A percentile compares a stretch with the other conserved stretches of the same genome.
phyloP scores from a whole-genome alignment of 2,888 invertebrate genomes.

The Epinotia bilunana region DNA sequence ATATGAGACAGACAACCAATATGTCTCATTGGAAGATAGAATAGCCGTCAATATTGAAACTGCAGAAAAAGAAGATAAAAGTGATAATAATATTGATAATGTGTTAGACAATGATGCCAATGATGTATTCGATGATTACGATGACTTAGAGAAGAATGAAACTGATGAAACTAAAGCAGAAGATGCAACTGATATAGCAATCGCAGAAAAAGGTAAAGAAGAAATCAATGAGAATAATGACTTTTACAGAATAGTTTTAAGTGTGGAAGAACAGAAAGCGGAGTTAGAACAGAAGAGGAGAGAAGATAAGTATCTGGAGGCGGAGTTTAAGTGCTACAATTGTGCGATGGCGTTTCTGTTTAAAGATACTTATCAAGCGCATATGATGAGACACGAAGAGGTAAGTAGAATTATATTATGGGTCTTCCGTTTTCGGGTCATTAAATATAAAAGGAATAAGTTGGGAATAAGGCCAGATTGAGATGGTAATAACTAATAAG shows the following conservation, averaged over 20 bases:
- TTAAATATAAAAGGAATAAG: neutral
- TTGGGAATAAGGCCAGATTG: too few relatives aligned
- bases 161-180: constrained; percentile 38
- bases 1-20: constrained; percentile 51
- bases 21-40: constrained; percentile 54
- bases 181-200: constrained; percentile 23
- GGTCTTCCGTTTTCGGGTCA: neutral
- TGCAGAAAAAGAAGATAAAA: constrained; percentile 16
- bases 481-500: too few relatives aligned
- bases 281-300: constrained; percentile 69
- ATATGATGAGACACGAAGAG: constrained; percentile 82
- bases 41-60: neutral
- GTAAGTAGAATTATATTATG: constrained; percentile 52
- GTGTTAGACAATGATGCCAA: constrained; percentile 39
- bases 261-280: constrained; percentile 71
- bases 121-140: constrained; percentile 31
- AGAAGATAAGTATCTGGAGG: constrained; percentile 70
- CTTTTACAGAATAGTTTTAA: constrained; percentile 63
- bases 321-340: constrained; percentile 74
- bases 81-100: constrained; percentile 35
- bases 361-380: constrained; percentile 76
- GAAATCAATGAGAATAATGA: constrained; percentile 52
- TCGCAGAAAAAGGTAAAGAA: constrained; percentile 4
- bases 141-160: constrained; percentile 27
- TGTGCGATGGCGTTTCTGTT: constrained; percentile 74